Conservation (phyloP, 1,140 invertebrate species). For the Calosoma granatense region DNA sequence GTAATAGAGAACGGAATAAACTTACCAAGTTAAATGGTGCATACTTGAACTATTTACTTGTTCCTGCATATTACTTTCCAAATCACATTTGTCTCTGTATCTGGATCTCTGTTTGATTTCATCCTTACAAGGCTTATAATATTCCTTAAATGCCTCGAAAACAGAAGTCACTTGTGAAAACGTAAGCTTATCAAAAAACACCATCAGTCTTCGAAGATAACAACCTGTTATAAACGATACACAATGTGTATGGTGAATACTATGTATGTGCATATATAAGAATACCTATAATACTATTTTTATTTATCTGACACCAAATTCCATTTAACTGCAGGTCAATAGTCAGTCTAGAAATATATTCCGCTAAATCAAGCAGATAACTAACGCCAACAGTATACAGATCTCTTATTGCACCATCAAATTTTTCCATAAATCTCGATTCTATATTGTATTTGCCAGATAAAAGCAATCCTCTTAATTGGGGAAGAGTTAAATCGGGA, state of each 20-base stretch:
- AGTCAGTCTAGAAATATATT: conserved; percentile 39
- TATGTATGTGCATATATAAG: conserved; percentile 23
- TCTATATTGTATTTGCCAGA: conserved; percentile 43
- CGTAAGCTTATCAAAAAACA: conserved; percentile 70
- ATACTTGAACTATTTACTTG: conserved; percentile 30
- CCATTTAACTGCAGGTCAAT: conserved; percentile 31
- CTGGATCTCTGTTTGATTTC: conserved; percentile 17
- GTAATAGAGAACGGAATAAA: no score
- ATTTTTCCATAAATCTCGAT: conserved; percentile 37
- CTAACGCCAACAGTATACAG: conserved; percentile 46
- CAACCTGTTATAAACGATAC: conserved; percentile 54
- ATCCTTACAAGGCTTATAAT: conserved; percentile 46
- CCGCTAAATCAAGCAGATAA: conserved; percentile 50
- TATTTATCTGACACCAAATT: conserved; percentile 29
- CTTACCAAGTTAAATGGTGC: background rate
- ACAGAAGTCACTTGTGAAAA: conserved; percentile 67
- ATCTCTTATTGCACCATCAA: conserved; percentile 42
- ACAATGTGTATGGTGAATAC: no score
- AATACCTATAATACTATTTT: conserved; percentile 36
- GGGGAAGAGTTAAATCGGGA: conserved; percentile 52
- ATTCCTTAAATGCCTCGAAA: conserved; percentile 53
- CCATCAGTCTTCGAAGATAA: conserved; percentile 67
- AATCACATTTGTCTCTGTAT: conserved; percentile 23
- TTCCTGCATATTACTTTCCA: background rate
- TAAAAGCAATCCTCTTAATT: conserved; percentile 43